Evolutionary conservation across 2,113 vertebrate species (phyloP), one percentile per base, ranked within the genome.

Genomic region (Epinephelus cyanopodus): DNA sequence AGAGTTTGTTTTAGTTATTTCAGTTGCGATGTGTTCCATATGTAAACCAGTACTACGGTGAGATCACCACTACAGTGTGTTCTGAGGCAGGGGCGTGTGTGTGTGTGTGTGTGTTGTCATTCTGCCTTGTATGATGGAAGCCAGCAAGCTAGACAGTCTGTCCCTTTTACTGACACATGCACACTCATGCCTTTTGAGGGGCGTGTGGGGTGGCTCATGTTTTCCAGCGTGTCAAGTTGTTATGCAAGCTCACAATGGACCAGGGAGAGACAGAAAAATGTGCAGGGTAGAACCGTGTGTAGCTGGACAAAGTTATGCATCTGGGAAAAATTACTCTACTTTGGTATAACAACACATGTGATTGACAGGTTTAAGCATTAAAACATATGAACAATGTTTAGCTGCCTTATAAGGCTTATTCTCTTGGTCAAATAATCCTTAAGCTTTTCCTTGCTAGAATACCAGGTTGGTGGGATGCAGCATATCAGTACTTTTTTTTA

Each of bases 151-250:
- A 27, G 47, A 72, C 64, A 39, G 77, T 50, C 39, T 37, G 21
- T 69, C 33, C 57, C 19, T 27, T 61, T 61, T 53, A 62, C 66
- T 61, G 60, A 84, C 70, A 56, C 23, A 61, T 88, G 76, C 1
- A 67, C 72, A 66, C 45, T 78, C 47, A n/a, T 33, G 65, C 19
- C 45, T 84, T 19, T 62, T 52, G 12, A 45, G 73, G 53, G 48
- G 64, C 0, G 19, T 63, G 50, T 3, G 68, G 60, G 47, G 39
- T n/a, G 57, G 65, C 37, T 84, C 74, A 70, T 82, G 39, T 79
- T 77, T 81, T 85, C 81, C 70, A 74, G 76, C 3, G 1, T 77
- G 63, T 88, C 64, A 79, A 4, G 60, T 54, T 76, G 81, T 90
- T 87, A 76, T 60, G 54, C 57, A 83, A 79, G 33, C 60, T 76